These are phyloP conservation scores for Sebastes steindachneri DNA, from an alignment of 2,797 vertebrate genomes.

Conservation along the genomic window DNA sequence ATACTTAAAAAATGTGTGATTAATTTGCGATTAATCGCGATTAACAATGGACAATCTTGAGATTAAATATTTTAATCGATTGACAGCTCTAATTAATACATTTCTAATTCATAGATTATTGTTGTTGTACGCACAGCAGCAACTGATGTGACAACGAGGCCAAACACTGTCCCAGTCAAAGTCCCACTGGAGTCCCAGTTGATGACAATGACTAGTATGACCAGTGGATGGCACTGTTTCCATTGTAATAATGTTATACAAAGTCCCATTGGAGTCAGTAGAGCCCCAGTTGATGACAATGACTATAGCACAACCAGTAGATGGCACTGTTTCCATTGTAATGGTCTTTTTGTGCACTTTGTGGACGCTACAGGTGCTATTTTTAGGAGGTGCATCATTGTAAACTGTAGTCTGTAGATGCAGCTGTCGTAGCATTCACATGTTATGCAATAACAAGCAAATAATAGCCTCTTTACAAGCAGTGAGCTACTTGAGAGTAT, in stretches of 20 bases:
- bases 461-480: conserved; percentile 17
- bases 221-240: conserved; percentile 71
- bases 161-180: background rate
- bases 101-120: background rate
- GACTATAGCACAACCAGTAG: conserved; percentile 32
- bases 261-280: background rate
- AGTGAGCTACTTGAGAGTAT: background rate
- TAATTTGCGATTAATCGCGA: too few relatives aligned
- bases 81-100: background rate
- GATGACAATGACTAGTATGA: too few relatives aligned
- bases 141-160: background rate
- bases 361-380: conserved; percentile 30
- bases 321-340: conserved; percentile 64
- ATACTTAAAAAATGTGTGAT: too few relatives aligned
- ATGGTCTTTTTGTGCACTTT: background rate
- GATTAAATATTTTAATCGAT: too few relatives aligned
- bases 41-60: too few relatives aligned
- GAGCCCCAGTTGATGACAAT: background rate
- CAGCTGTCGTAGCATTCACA: conserved; percentile 45
- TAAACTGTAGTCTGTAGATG: conserved; percentile 15
- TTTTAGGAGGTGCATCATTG: conserved; percentile 31
- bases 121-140: background rate
- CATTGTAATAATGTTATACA: conserved; percentile 10
- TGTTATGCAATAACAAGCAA: conserved; percentile 42
- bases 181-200: background rate